Conservation (phyloP, 2,113 vertebrate species). For the Pomatostomus ruficeps region DNA sequence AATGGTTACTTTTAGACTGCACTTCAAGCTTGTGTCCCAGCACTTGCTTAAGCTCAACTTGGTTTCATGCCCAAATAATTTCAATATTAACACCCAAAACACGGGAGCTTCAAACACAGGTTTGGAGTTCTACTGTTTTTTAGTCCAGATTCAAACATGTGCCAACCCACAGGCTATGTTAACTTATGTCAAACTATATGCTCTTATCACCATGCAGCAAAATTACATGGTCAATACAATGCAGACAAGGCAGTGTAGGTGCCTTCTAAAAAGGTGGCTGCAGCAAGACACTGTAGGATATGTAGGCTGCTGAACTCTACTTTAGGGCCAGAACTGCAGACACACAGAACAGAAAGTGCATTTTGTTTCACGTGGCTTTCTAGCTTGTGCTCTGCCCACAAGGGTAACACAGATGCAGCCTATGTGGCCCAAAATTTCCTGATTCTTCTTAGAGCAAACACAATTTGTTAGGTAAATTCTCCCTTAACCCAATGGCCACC, state of each 20-base stretch:
- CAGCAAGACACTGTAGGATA: background rate
- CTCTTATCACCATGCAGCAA: background rate
- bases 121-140: background rate
- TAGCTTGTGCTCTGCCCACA: background rate
- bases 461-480: background rate
- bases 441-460: background rate
- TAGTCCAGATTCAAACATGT: background rate
- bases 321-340: background rate
- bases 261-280: background rate
- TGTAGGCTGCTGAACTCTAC: background rate
- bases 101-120: background rate
- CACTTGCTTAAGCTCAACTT: background rate
- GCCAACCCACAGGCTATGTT: background rate
- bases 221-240: background rate
- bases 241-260: background rate
- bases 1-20: background rate
- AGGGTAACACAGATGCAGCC: background rate
- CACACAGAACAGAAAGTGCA: background rate
- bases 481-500: background rate
- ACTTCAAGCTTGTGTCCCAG: background rate
- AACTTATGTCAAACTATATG: background rate
- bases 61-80: background rate
- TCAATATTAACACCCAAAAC: background rate
- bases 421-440: background rate
- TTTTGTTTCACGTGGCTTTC: background rate